Evolutionary conservation across 92 coral and sea anemone genomes (phyloP).

Genomic region (Nematostella vectensis): DNA sequence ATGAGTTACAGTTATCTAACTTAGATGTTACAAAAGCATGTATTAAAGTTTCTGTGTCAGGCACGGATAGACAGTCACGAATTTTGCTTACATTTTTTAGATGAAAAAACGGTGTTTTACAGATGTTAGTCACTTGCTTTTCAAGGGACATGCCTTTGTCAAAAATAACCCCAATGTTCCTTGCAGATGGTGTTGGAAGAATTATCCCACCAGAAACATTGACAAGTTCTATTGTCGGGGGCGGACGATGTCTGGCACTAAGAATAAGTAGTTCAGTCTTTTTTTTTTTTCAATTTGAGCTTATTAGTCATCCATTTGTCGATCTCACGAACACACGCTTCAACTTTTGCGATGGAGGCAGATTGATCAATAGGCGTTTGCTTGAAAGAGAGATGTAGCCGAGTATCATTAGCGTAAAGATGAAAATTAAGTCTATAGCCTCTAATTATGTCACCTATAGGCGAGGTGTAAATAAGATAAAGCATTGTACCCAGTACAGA

Average conservation of each 20-base stretch:
- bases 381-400: constrained; percentile 18
- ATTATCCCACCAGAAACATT: background rate
- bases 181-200: constrained; percentile 7
- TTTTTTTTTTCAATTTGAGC: constrained; percentile 9
- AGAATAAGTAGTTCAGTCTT: constrained; percentile 29
- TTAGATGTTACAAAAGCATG: background rate
- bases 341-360: constrained; percentile 8
- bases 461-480: constrained; percentile 26
- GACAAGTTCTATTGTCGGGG: constrained; percentile 18
- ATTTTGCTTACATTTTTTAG: background rate
- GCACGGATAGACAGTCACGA: background rate
- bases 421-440: constrained; percentile 30
- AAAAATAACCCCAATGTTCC: constrained; percentile 20
- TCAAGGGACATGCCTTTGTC: no score
- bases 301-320: constrained; percentile 23
- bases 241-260: constrained; percentile 24
- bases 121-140: background rate
- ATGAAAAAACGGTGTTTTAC: background rate
- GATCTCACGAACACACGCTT: constrained; percentile 28
- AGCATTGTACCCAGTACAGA: constrained; percentile 35
- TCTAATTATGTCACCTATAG: constrained; percentile 36
- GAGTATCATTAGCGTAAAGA: constrained; percentile 34
- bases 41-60: background rate
- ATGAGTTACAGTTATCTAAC: background rate
- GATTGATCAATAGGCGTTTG: constrained; percentile 24